A percentile compares a stretch with the other conserved stretches of the same genome.
These are phyloP conservation scores for Microplitis manilae DNA, from an alignment of 2,888 invertebrate genomes.

Conservation along the genomic window DNA sequence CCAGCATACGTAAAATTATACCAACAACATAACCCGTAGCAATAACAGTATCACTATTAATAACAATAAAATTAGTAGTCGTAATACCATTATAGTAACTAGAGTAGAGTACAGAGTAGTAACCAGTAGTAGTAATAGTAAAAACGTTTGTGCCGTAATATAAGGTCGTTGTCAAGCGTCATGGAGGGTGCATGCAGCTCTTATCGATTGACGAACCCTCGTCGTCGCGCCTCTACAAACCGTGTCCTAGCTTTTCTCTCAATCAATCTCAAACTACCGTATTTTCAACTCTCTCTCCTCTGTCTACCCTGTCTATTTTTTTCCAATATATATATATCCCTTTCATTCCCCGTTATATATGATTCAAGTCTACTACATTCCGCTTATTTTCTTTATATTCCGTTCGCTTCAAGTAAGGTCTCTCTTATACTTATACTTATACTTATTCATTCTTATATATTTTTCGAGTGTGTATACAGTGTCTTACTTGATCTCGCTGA, in stretches of 20 bases:
- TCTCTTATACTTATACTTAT: constrained; percentile 12
- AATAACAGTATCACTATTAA: background rate
- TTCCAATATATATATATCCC: constrained; percentile 14
- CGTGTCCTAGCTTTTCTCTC: constrained; percentile 59
- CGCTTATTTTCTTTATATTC: constrained; percentile 6
- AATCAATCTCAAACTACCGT: constrained; percentile 54
- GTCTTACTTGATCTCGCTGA: too few relatives aligned
- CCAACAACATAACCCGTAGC: background rate
- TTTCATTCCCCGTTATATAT: constrained; percentile 13
- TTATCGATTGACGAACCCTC: constrained; percentile 63
- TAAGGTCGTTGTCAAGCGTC: constrained; percentile 1
- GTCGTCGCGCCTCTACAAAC: constrained; percentile 38
- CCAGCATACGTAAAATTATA: too few relatives aligned
- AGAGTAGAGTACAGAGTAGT: background rate
- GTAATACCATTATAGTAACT: background rate
- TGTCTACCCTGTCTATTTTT: constrained; percentile 13
- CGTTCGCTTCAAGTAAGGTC: constrained; percentile 4
- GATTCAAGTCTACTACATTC: constrained; percentile 24
- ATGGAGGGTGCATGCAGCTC: constrained; percentile 59
- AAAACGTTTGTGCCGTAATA: background rate
- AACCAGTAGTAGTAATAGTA: background rate
- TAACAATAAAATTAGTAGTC: background rate
- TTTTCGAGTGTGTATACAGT: background rate
- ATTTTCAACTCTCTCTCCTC: constrained; percentile 27
- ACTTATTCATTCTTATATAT: background rate